A percentile compares a stretch with the other conserved stretches of the same genome.
phyloP scores from a whole-genome alignment of 1,140 invertebrate species.

The Conopomorpha cramerella region DNA sequence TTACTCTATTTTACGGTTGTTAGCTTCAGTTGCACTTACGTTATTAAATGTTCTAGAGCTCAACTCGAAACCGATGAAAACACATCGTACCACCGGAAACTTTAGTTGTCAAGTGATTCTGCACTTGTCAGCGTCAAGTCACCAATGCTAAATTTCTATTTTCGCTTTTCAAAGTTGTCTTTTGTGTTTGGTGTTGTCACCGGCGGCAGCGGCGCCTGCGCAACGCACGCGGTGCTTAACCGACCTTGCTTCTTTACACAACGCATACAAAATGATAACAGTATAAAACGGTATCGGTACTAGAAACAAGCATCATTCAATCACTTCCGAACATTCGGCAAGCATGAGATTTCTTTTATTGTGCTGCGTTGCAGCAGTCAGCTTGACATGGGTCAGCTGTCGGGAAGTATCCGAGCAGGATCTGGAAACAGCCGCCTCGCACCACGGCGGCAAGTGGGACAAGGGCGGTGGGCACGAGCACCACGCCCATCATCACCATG shows the following conservation, averaged over 20 bases:
- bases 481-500: constrained; percentile 48
- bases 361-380: constrained; percentile 30
- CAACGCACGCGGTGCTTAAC: constrained; percentile 19
- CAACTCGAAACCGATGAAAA: too few species aligned
- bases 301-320: constrained; percentile 32
- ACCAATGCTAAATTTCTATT: not conserved
- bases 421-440: constrained; percentile 55
- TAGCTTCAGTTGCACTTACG: too few species aligned
- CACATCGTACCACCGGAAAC: too few species aligned
- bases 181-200: too few species aligned
- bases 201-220: constrained; percentile 18
- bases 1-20: too few species aligned
- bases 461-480: constrained; percentile 61
- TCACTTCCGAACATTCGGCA: constrained; percentile 15
- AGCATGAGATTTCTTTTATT: constrained; percentile 36
- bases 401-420: constrained; percentile 39
- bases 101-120: too few species aligned
- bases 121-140: not conserved
- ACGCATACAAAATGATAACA: constrained; percentile 34
- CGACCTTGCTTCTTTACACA: constrained; percentile 47
- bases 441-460: constrained; percentile 62
- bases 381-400: constrained; percentile 34
- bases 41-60: too few species aligned
- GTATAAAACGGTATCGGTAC: constrained; percentile 38
- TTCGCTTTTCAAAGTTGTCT: too few species aligned